Conservation (phyloP, 2,797 vertebrate species). For the Setipinna tenuifilis region DNA sequence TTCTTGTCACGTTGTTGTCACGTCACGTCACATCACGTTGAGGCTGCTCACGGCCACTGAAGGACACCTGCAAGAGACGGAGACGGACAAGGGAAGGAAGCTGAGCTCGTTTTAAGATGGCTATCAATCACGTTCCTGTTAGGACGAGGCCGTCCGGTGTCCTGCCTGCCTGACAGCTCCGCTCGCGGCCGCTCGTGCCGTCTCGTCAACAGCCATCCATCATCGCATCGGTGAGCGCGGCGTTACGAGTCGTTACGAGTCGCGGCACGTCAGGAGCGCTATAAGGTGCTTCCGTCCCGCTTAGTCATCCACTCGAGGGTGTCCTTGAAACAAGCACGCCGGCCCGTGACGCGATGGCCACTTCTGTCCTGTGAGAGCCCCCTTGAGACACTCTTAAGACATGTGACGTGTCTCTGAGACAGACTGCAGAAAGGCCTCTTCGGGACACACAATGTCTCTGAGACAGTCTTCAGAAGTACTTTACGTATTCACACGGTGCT, state of each 20-base stretch:
- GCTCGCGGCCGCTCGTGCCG: neutral
- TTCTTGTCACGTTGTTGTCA: too few species aligned
- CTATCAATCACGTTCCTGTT: constrained; percentile 65
- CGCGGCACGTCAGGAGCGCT: neutral
- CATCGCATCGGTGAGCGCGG: constrained; percentile 48
- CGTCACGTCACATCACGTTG: too few species aligned
- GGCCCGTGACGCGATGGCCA: neutral
- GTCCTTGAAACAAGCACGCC: neutral
- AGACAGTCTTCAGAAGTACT: too few species aligned
- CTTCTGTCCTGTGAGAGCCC: neutral
- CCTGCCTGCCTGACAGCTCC: constrained; percentile 18
- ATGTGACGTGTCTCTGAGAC: too few species aligned
- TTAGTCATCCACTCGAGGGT: neutral
- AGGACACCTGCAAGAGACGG: too few species aligned
- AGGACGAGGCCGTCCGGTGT: constrained; percentile 27
- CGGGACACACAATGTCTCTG: too few species aligned
- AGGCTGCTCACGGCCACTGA: too few species aligned
- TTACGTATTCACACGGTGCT: too few species aligned
- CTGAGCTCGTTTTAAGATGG: constrained; percentile 49
- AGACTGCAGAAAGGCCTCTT: too few species aligned
- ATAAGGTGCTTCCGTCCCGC: neutral
- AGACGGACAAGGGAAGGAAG: constrained; percentile 41
- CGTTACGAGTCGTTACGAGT: neutral
- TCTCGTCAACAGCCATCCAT: constrained; percentile 51
- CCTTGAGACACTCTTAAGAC: neutral